Conservation (phyloP, 2,797 vertebrate species). For the Urosaurus nigricauda region DNA sequence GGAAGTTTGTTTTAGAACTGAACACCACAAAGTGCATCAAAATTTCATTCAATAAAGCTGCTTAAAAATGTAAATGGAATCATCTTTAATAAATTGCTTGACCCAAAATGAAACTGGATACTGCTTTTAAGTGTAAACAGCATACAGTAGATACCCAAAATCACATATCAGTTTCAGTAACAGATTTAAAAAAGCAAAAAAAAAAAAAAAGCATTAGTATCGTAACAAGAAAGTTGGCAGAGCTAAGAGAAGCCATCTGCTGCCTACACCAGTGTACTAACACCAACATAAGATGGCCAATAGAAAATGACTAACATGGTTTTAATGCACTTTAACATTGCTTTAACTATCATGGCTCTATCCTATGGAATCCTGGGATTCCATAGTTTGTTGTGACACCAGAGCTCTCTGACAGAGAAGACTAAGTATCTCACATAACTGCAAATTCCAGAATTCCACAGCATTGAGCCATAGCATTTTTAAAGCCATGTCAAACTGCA, state of each 20-base stretch:
- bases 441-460: too few relatives aligned
- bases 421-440: too few relatives aligned
- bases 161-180: not conserved
- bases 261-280: too few relatives aligned
- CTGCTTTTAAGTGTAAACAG: constrained; percentile 27
- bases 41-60: constrained; percentile 90
- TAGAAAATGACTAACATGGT: too few relatives aligned
- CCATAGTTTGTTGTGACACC: too few relatives aligned
- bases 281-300: too few relatives aligned
- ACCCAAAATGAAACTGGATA: constrained; percentile 69
- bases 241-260: not conserved
- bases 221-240: not conserved
- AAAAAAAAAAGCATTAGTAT: not conserved
- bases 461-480: too few relatives aligned
- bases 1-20: constrained; percentile 86
- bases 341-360: too few relatives aligned
- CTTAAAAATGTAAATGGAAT: constrained; percentile 94
- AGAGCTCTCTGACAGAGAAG: too few relatives aligned
- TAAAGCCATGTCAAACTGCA: too few relatives aligned
- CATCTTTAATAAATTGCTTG: constrained; percentile 90
- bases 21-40: constrained; percentile 86
- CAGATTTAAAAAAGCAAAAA: not conserved
- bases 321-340: too few relatives aligned
- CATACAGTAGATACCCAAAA: not conserved
- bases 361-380: too few relatives aligned